Conservation (phyloP, 2,113 vertebrate genomes). For the Machaerirhynchus nigripectus region DNA sequence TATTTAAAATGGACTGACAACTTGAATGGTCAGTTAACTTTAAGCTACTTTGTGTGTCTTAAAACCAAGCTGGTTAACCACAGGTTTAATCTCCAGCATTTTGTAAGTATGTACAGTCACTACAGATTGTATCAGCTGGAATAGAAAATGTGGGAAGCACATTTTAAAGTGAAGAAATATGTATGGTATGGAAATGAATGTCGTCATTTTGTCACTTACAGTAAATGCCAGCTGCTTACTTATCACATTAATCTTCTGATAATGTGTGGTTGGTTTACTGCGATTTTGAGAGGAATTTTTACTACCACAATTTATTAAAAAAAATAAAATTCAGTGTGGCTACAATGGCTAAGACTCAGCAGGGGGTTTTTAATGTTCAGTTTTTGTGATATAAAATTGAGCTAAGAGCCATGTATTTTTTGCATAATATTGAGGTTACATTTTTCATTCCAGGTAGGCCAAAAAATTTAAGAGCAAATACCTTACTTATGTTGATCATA, state of each 20-base stretch:
- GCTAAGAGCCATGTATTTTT: neutral
- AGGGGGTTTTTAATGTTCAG: neutral
- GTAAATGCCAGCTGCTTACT: conserved; percentile 36
- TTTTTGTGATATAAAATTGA: neutral
- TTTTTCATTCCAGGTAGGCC: neutral
- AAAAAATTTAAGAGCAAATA: neutral
- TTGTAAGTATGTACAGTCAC: neutral
- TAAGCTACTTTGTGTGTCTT: neutral
- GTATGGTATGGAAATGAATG: conserved; percentile 24
- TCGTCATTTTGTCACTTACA: conserved; percentile 30
- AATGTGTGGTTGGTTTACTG: neutral
- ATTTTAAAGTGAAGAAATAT: conserved; percentile 6
- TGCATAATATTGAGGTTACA: neutral
- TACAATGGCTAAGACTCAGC: neutral
- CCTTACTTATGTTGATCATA: neutral
- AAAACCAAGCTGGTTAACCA: neutral
- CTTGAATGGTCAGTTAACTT: conserved; percentile 56
- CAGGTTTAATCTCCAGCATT: neutral
- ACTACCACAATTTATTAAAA: neutral
- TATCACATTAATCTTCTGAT: conserved; percentile 7
- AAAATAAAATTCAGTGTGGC: neutral
- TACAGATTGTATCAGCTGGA: neutral
- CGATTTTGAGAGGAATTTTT: conserved; percentile 1
- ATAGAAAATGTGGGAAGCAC: neutral
- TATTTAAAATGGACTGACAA: conserved; percentile 61